phyloP scores from a whole-genome alignment of 2,113 vertebrate genomes.

The Sorex araneus region DNA sequence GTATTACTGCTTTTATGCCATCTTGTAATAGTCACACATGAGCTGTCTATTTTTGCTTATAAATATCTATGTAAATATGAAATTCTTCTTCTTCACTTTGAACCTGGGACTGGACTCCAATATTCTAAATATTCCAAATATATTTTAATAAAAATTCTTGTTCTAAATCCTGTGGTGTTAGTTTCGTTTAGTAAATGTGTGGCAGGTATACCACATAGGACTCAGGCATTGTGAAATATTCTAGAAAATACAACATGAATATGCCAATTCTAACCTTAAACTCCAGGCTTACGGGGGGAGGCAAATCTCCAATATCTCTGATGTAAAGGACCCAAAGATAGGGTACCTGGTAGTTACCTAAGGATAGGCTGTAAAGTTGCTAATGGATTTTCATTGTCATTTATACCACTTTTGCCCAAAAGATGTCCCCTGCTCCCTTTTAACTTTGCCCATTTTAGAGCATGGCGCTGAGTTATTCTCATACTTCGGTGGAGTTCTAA shows the following conservation, averaged over 20 bases:
- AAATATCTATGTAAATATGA: neutral
- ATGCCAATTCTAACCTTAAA: neutral
- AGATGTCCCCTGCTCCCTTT: conserved; percentile 23
- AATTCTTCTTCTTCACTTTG: conserved; percentile 38
- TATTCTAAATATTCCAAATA: conserved; percentile 1
- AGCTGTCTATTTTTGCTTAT: neutral
- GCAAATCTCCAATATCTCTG: neutral
- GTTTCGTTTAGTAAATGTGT: conserved; percentile 20
- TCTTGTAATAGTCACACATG: conserved; percentile 32
- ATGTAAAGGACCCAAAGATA: neutral
- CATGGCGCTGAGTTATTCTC: neutral
- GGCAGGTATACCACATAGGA: neutral
- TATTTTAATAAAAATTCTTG: conserved; percentile 29
- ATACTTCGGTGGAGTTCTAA: neutral
- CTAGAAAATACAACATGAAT: conserved; percentile 19
- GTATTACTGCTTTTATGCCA: neutral
- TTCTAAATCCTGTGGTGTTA: conserved; percentile 43
- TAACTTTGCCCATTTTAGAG: neutral
- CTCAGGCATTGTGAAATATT: conserved; percentile 15
- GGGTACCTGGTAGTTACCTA: neutral
- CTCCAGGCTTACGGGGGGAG: neutral
- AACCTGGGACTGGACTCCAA: conserved; percentile 1
- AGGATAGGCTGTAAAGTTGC: neutral
- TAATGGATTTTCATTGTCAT: conserved; percentile 52
- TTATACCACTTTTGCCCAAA: conserved; percentile 21